Conservation (phyloP, 2,797 vertebrate species). For the Tapera naevia region DNA sequence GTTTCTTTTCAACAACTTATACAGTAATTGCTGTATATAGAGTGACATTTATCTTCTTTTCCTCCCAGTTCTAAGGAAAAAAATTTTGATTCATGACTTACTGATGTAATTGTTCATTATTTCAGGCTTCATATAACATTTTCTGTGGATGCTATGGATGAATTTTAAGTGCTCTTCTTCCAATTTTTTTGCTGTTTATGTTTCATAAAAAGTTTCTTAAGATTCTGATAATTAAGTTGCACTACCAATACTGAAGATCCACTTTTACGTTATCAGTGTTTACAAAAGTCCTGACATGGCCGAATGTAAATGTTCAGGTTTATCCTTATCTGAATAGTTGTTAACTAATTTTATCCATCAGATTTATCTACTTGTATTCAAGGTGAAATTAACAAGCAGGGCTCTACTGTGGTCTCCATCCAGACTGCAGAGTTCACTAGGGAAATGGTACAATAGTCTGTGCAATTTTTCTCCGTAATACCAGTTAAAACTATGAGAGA, state of each 20-base stretch:
- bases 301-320: not conserved
- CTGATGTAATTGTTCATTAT: not conserved
- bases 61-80: not conserved
- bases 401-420: not conserved
- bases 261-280: not conserved
- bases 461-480: not conserved
- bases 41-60: not conserved
- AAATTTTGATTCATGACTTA: not conserved
- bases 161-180: not conserved
- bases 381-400: not conserved
- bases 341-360: not conserved
- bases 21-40: not conserved
- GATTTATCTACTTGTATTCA: not conserved
- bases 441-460: not conserved
- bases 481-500: not conserved
- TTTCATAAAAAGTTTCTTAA: not conserved
- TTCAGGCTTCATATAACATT: not conserved
- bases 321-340: not conserved
- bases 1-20: not conserved
- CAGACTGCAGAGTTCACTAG: not conserved
- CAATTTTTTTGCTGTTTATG: not conserved
- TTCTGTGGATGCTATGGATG: not conserved
- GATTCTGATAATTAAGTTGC: not conserved
- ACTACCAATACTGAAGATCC: not conserved
- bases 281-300: not conserved